Evolutionary conservation across 2,888 invertebrate genomes (phyloP).

Genomic region (Synergus gifuensis): DNA sequence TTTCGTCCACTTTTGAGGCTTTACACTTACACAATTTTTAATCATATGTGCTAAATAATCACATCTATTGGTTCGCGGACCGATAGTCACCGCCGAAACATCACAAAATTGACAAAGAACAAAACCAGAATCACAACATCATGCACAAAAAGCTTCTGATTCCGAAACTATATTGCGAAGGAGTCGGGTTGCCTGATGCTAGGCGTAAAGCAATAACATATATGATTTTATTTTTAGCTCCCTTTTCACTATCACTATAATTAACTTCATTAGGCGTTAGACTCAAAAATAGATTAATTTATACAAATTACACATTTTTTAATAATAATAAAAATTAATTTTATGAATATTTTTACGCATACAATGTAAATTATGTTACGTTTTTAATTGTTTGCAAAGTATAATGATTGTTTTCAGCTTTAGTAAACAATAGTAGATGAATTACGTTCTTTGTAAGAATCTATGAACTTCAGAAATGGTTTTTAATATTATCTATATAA

Average conservation of each 20-base stretch:
- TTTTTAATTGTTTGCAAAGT: not conserved
- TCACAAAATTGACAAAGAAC: slow-evolving; percentile 1
- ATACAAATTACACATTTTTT: not conserved
- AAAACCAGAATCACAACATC: not conserved
- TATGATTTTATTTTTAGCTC: slow-evolving; percentile 17
- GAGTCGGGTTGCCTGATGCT: not conserved
- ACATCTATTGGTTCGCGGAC: not conserved
- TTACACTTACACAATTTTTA: not conserved
- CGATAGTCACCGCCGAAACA: slow-evolving; percentile 9
- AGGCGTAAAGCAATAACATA: not conserved
- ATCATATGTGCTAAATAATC: not conserved
- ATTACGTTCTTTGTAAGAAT: not conserved
- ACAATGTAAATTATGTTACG: not conserved
- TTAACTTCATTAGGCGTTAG: not conserved
- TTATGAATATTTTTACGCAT: not conserved
- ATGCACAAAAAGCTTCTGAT: slow-evolving; percentile 3
- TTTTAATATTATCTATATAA: not conserved
- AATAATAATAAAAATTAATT: not conserved
- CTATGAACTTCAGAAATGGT: not conserved
- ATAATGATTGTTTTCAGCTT: not conserved
- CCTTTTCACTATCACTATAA: not conserved
- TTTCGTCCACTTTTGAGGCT: not conserved
- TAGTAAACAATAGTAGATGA: not conserved
- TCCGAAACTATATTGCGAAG: not conserved
- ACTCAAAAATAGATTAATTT: not conserved